A percentile compares a stretch with the other conserved stretches of the same genome.
These are phyloP conservation scores for Umimayanthus chanpuru DNA, from an alignment of 92 coral and sea anemone species.

Conservation along the genomic window DNA sequence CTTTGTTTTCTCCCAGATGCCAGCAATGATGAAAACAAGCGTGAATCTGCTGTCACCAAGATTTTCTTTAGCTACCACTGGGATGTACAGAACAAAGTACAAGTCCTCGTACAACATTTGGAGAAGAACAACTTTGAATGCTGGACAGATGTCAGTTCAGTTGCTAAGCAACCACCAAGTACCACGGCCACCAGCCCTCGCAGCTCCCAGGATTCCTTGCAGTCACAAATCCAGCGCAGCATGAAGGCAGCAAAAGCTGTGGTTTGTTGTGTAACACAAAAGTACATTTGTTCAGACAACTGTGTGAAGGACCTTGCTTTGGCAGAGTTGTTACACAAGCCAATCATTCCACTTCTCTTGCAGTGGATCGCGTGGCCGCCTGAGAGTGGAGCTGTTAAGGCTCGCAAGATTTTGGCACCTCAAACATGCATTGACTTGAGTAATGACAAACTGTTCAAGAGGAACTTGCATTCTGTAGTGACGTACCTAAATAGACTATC, in stretches of 20 bases:
- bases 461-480: slow-evolving; percentile 65
- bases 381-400: slow-evolving; percentile 73
- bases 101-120: slow-evolving; percentile 67
- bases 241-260: slow-evolving; percentile 80
- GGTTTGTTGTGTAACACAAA: slow-evolving; percentile 86
- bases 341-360: slow-evolving; percentile 83
- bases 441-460: slow-evolving; percentile 77
- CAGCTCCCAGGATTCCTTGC: slow-evolving; percentile 56
- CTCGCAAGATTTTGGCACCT: slow-evolving; percentile 77
- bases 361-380: slow-evolving; percentile 97
- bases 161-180: slow-evolving; percentile 60
- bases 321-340: slow-evolving; percentile 81
- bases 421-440: slow-evolving; percentile 83
- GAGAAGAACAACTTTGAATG: slow-evolving; percentile 85
- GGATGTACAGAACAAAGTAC: slow-evolving; percentile 91
- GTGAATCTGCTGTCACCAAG: slow-evolving; percentile 61
- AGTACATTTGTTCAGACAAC: slow-evolving; percentile 89
- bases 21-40: slow-evolving; percentile 6
- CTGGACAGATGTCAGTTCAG: slow-evolving; percentile 74
- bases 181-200: slow-evolving; percentile 27
- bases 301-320: slow-evolving; percentile 84
- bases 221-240: slow-evolving; percentile 74
- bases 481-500: slow-evolving; percentile 60
- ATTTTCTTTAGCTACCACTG: slow-evolving; percentile 93
- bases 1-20: background rate